phyloP scores from a whole-genome alignment of 2,888 invertebrate species.

The Ctenicera cuprea region DNA sequence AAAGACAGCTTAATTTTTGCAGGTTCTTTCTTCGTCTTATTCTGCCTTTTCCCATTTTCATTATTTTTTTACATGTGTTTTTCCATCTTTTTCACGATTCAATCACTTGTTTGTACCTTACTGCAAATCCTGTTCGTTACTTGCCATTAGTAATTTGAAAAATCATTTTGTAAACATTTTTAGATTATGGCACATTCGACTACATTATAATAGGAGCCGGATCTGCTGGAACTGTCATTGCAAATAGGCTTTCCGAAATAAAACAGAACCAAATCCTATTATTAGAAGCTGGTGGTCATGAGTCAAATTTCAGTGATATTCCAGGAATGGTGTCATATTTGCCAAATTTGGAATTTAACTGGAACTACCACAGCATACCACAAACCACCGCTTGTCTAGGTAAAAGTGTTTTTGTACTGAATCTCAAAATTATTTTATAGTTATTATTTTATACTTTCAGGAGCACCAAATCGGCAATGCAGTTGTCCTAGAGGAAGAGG shows the following conservation, averaged over 20 bases:
- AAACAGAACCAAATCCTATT: conserved; percentile 79
- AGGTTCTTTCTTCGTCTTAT: too few relatives aligned
- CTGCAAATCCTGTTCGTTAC: background rate
- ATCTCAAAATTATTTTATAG: background rate
- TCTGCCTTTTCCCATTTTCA: too few relatives aligned
- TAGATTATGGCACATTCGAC: conserved; percentile 72
- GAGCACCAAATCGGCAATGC: conserved; percentile 52
- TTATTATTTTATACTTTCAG: conserved; percentile 61
- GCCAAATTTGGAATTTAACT: conserved; percentile 30
- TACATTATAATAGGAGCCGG: conserved; percentile 82
- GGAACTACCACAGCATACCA: conserved; percentile 27
- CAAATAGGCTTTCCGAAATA: conserved; percentile 79
- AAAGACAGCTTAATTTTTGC: too few relatives aligned
- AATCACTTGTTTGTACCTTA: too few relatives aligned
- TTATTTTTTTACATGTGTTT: too few relatives aligned
- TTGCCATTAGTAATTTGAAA: too few relatives aligned
- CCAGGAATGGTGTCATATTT: conserved; percentile 13
- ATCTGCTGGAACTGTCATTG: conserved; percentile 79
- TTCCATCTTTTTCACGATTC: too few relatives aligned
- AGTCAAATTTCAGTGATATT: conserved; percentile 44
- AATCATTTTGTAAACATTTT: too few relatives aligned
- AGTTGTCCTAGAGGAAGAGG: conserved; percentile 55
- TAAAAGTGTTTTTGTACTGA: background rate
- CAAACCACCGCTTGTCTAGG: conserved; percentile 36
- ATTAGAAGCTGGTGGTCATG: conserved; percentile 77